These are phyloP conservation scores for Biston stratarius DNA, from an alignment of 2,888 invertebrate species.

Conservation along the genomic window DNA sequence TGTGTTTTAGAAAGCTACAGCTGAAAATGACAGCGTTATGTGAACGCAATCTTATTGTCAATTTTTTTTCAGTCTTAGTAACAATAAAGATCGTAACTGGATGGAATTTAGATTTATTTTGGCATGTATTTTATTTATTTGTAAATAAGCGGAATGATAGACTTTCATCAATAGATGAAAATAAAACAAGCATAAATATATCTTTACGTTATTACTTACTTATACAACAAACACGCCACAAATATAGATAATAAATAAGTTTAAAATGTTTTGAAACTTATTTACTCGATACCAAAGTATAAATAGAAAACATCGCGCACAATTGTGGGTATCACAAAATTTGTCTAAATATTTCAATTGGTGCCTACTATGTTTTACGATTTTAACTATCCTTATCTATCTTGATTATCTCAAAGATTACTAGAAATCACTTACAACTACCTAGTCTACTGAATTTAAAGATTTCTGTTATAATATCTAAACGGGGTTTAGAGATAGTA, in stretches of 20 bases:
- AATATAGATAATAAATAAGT: not conserved
- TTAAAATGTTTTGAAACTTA: not conserved
- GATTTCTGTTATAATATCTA: not conserved
- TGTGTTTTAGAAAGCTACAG: constrained; percentile 10
- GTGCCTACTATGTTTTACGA: not conserved
- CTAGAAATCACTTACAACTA: constrained; percentile 2
- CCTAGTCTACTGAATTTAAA: not conserved
- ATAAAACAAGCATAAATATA: not conserved
- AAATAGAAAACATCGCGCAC: not conserved
- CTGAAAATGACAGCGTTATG: constrained; percentile 36
- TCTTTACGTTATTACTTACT: not conserved
- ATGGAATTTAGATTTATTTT: constrained; percentile 55
- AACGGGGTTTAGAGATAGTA: not conserved
- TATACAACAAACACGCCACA: not conserved
- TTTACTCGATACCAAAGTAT: not conserved
- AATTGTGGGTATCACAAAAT: constrained; percentile 3
- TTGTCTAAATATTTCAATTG: not conserved
- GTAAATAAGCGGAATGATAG: constrained; percentile 14
- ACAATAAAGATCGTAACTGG: constrained; percentile 52
- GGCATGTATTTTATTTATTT: not conserved
- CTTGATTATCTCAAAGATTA: not conserved
- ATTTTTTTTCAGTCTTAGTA: constrained; percentile 71
- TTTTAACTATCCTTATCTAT: not conserved
- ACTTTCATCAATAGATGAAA: not conserved
- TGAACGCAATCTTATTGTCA: constrained; percentile 77